These are phyloP conservation scores for Leptodactylus fallax DNA, from an alignment of 2,797 vertebrate species.

Conservation along the genomic window DNA sequence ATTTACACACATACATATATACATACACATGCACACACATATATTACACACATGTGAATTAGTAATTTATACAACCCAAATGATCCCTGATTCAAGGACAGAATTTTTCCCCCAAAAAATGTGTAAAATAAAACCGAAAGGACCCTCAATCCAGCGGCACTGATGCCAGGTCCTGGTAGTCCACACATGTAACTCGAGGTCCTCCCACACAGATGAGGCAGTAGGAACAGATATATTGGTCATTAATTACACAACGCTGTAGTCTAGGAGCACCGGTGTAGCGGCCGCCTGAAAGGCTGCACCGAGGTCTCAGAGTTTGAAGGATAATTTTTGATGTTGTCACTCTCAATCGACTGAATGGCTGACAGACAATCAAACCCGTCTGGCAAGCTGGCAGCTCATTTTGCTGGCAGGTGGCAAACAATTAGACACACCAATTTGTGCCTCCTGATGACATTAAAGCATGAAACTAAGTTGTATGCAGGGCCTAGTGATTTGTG, in stretches of 20 bases:
- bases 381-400: constrained; percentile 89
- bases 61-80: too few species aligned
- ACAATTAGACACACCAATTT: constrained; percentile 99
- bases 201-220: constrained; percentile 78
- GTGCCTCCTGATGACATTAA: constrained; percentile 91
- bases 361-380: constrained; percentile 93
- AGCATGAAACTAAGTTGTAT: constrained; percentile 94
- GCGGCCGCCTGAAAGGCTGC: constrained; percentile 76
- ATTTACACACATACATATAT: too few species aligned
- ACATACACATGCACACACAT: too few species aligned
- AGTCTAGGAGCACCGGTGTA: constrained; percentile 79
- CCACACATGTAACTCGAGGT: constrained; percentile 73
- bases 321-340: constrained; percentile 93
- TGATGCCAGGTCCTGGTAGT: constrained; percentile 6
- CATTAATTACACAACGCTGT: constrained; percentile 82
- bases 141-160: background rate
- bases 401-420: constrained; percentile 99
- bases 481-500: constrained; percentile 90
- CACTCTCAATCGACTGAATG: constrained; percentile 89
- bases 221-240: constrained; percentile 76
- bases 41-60: too few species aligned
- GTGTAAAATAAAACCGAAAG: background rate
- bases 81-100: too few species aligned
- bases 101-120: background rate
- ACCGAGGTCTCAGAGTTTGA: constrained; percentile 79